Evolutionary conservation across 2,888 invertebrate species (phyloP).

Genomic region (Sarcophaga variegata): DNA sequence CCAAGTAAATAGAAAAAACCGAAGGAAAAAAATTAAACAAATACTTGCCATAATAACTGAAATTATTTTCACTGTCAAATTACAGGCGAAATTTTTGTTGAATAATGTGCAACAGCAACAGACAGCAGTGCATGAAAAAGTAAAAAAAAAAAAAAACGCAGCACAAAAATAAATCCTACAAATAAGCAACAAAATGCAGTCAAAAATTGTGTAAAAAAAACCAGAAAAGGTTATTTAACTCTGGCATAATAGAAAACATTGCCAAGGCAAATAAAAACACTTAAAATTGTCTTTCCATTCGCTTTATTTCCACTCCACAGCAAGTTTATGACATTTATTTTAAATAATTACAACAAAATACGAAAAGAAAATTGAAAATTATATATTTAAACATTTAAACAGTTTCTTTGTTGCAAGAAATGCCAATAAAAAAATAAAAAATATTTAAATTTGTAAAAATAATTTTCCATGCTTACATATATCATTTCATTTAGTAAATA

Average conservation of each 20-base stretch:
- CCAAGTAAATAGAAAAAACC: slow-evolving; percentile 8
- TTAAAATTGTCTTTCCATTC: no score
- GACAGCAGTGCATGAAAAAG: neutral
- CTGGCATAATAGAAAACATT: neutral
- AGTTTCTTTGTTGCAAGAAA: no score
- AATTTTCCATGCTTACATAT: no score
- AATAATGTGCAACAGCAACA: slow-evolving; percentile 50
- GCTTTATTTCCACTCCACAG: neutral
- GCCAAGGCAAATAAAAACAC: neutral
- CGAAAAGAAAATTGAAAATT: no score
- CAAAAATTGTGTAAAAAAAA: no score
- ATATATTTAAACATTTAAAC: no score
- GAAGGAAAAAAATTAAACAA: slow-evolving; percentile 36
- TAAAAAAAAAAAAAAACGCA: slow-evolving; percentile 1
- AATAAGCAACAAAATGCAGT: no score
- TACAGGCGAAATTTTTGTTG: slow-evolving; percentile 52
- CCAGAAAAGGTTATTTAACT: no score
- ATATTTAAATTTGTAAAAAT: no score
- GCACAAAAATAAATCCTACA: neutral
- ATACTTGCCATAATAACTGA: slow-evolving; percentile 46
- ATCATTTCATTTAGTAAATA: no score
- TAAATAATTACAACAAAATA: no score
- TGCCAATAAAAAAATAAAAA: no score
- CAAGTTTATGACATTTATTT: neutral
- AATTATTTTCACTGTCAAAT: slow-evolving; percentile 66